Conservation (phyloP, 2,888 invertebrate species). For the Synergus itoensis region DNA sequence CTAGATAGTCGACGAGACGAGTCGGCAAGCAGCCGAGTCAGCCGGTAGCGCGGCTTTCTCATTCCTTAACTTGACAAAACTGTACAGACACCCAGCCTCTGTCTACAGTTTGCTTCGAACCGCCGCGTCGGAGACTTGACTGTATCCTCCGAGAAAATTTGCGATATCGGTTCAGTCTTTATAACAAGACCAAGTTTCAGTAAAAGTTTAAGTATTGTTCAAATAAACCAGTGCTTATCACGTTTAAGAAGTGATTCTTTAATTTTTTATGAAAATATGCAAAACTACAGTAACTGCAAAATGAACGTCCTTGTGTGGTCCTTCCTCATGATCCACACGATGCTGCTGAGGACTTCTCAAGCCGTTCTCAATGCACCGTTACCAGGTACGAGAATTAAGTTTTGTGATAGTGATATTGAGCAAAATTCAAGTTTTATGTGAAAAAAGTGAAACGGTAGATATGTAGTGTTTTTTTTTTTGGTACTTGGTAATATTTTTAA, state of each 20-base stretch:
- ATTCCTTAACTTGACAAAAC: constrained; percentile 25
- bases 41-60: constrained; percentile 50
- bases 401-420: not conserved
- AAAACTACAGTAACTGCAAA: constrained; percentile 46
- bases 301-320: constrained; percentile 70
- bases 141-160: constrained; percentile 8
- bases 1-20: constrained; percentile 63
- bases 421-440: not conserved
- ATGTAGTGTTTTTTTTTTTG: not conserved
- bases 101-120: constrained; percentile 19
- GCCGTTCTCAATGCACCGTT: constrained; percentile 67
- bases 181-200: not conserved
- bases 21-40: constrained; percentile 51
- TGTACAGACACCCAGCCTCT: not conserved
- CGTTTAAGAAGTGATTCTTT: not conserved
- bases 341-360: constrained; percentile 65
- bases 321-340: constrained; percentile 64
- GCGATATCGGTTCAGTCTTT: not conserved
- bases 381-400: constrained; percentile 12
- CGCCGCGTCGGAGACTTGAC: constrained; percentile 21
- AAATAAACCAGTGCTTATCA: not conserved
- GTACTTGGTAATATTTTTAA: not conserved
- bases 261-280: not conserved
- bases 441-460: not conserved
- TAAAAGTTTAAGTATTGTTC: not conserved